Conservation (phyloP, 2,888 invertebrate species). For the Cerastis rubricosa region DNA sequence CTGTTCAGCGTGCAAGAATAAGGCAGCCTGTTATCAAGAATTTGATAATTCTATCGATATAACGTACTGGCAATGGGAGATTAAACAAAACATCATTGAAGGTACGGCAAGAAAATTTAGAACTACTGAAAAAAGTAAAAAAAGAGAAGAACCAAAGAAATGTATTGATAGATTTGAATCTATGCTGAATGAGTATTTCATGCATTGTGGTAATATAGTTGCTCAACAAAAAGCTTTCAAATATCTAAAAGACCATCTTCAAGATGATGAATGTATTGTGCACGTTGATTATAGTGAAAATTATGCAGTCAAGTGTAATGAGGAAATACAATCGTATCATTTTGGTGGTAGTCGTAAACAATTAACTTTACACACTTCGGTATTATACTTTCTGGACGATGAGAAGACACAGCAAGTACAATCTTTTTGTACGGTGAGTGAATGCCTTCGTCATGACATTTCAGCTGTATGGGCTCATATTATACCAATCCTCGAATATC, state of each 20-base stretch:
- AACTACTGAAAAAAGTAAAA: background rate
- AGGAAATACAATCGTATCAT: background rate
- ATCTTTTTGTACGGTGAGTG: background rate
- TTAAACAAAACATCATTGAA: background rate
- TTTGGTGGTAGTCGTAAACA: conserved; percentile 6
- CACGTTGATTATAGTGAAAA: background rate
- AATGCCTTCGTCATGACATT: conserved; percentile 1
- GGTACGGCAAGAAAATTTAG: background rate
- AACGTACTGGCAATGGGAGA: background rate
- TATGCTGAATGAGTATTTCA: background rate
- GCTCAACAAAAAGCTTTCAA: conserved; percentile 7
- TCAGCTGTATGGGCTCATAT: background rate
- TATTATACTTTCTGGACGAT: background rate
- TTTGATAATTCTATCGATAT: background rate
- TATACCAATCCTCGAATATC: background rate
- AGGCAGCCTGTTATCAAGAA: background rate
- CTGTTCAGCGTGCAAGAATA: background rate
- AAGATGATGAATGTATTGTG: background rate
- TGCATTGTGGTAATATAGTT: conserved; percentile 5
- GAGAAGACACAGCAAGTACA: background rate
- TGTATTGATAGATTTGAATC: conserved; percentile 5
- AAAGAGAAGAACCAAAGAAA: background rate
- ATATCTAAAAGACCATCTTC: background rate
- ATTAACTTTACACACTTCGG: background rate
- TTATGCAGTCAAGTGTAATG: background rate